phyloP scores from a whole-genome alignment of 2,888 invertebrate species.

The Leptinotarsa tumamoca region DNA sequence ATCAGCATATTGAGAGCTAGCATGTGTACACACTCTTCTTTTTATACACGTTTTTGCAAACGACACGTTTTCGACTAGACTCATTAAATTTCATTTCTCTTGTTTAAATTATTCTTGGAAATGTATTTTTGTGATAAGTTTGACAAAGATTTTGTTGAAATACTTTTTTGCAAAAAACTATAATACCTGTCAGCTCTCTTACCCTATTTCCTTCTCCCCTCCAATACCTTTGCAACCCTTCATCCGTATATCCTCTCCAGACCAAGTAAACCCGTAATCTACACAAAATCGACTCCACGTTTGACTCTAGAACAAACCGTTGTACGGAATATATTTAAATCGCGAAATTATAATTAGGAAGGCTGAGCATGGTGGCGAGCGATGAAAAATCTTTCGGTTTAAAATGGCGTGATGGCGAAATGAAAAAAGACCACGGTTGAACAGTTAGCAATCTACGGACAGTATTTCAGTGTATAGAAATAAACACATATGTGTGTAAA shows the following conservation, averaged over 20 bases:
- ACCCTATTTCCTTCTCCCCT: too few relatives aligned
- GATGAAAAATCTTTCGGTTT: constrained; percentile 5
- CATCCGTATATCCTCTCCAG: too few relatives aligned
- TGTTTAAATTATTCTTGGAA: too few relatives aligned
- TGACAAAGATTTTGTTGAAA: too few relatives aligned
- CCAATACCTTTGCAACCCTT: too few relatives aligned
- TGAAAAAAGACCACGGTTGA: constrained; percentile 14
- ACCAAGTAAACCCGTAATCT: not conserved
- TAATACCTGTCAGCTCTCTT: constrained; percentile 39
- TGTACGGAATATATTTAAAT: not conserved
- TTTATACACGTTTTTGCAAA: too few relatives aligned
- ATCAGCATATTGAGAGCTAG: too few relatives aligned
- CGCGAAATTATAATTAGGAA: not conserved
- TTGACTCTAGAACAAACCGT: not conserved
- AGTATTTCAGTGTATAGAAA: constrained; percentile 29
- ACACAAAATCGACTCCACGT: not conserved
- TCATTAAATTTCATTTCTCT: too few relatives aligned
- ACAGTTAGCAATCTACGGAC: constrained; percentile 19
- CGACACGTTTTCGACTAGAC: too few relatives aligned
- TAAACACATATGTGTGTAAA: constrained; percentile 51
- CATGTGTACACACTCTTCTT: too few relatives aligned
- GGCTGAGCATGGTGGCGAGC: not conserved
- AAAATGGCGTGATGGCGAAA: constrained; percentile 15
- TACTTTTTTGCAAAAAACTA: too few relatives aligned
- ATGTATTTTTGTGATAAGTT: too few relatives aligned